phyloP scores from a whole-genome alignment of 2,113 vertebrate species.

The Otis tarda region DNA sequence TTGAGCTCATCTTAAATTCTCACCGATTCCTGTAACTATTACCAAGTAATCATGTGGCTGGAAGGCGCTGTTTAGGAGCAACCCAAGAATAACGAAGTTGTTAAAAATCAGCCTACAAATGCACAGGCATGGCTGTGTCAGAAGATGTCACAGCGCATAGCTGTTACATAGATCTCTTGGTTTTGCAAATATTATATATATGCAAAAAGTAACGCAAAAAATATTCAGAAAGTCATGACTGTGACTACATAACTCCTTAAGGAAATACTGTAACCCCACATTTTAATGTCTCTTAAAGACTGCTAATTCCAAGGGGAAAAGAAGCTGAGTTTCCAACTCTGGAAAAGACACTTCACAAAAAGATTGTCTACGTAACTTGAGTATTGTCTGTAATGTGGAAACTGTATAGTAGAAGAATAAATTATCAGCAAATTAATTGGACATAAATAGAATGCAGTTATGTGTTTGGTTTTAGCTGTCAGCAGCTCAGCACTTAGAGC shows the following conservation, averaged over 20 bases:
- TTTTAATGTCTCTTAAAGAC: not conserved
- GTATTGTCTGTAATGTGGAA: not conserved
- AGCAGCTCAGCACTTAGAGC: constrained; percentile 30
- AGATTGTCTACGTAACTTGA: not conserved
- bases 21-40: not conserved
- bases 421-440: constrained; percentile 64
- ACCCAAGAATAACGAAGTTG: not conserved
- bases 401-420: constrained; percentile 40
- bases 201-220: not conserved
- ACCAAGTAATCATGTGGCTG: not conserved
- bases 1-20: not conserved
- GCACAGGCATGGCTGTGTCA: not conserved
- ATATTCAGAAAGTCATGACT: not conserved
- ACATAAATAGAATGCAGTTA: constrained; percentile 45
- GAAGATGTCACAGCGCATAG: not conserved
- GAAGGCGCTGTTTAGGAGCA: not conserved
- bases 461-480: constrained; percentile 50
- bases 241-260: not conserved
- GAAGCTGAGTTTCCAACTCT: not conserved
- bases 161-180: not conserved
- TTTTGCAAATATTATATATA: not conserved
- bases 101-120: not conserved
- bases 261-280: not conserved
- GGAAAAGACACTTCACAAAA: not conserved
- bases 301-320: not conserved